phyloP scores from a whole-genome alignment of 2,797 vertebrate species.

The Spheniscus humboldti region DNA sequence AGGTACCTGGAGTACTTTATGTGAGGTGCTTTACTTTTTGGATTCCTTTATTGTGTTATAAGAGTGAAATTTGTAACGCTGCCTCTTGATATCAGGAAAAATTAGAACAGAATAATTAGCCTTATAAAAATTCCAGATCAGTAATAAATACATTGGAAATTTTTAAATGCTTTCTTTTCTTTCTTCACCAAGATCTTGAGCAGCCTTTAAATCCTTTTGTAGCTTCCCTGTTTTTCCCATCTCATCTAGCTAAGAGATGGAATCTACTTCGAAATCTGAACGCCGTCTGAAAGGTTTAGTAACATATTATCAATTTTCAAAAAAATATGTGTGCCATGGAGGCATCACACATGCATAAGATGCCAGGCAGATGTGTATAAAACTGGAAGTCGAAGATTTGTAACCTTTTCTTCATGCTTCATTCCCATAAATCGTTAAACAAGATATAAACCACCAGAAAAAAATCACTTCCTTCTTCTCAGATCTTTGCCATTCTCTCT shows the following conservation, averaged over 20 bases:
- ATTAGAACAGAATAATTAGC: slow-evolving; percentile 44
- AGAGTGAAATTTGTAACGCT: slow-evolving; percentile 47
- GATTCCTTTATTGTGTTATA: slow-evolving; percentile 22
- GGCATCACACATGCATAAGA: background rate
- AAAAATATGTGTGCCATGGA: background rate
- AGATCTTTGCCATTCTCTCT: background rate
- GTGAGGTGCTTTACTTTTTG: background rate
- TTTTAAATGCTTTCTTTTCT: slow-evolving; percentile 20
- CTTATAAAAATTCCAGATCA: slow-evolving; percentile 32
- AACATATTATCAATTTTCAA: background rate
- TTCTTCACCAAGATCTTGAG: background rate
- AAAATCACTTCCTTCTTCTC: background rate
- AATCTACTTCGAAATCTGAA: background rate
- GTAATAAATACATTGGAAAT: background rate
- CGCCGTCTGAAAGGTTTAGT: background rate
- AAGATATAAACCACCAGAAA: background rate
- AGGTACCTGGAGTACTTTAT: slow-evolving; percentile 4
- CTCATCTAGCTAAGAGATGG: background rate
- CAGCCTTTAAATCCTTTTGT: background rate
- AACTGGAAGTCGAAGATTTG: background rate
- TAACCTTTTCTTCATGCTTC: background rate
- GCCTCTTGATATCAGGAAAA: background rate
- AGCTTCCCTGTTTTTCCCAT: background rate
- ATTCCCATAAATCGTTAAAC: background rate
- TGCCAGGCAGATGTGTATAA: background rate